Evolutionary conservation across 1,140 invertebrate species (phyloP).

Genomic region (Anadara kagoshimensis): DNA sequence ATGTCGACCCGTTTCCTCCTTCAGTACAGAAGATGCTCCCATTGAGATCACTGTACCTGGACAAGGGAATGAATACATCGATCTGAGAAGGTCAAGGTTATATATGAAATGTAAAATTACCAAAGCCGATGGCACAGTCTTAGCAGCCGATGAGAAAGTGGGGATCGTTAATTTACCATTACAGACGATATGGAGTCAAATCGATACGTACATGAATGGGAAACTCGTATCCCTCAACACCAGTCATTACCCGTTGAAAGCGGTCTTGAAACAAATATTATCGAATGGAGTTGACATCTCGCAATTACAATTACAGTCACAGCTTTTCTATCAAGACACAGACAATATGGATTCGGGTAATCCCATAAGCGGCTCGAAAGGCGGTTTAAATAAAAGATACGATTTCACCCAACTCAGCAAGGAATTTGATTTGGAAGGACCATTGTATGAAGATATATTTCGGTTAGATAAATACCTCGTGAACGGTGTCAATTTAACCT

Average conservation of each 20-base stretch:
- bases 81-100: conserved; percentile 23
- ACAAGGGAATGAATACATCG: conserved; percentile 24
- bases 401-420: conserved; percentile 15
- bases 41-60: conserved; percentile 26
- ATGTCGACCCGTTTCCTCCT: conserved; percentile 16
- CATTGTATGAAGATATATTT: conserved; percentile 14
- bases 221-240: conserved; percentile 34
- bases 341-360: background rate
- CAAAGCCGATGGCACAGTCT: conserved; percentile 17
- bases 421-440: conserved; percentile 26
- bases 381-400: conserved; percentile 16
- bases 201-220: conserved; percentile 39
- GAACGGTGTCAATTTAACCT: conserved; percentile 21
- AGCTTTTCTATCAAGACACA: conserved; percentile 21
- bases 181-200: conserved; percentile 29
- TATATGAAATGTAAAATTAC: conserved; percentile 28
- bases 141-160: conserved; percentile 17
- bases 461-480: conserved; percentile 18
- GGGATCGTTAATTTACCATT: conserved; percentile 25
- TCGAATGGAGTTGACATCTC: conserved; percentile 14
- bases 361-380: background rate
- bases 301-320: conserved; percentile 11
- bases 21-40: conserved; percentile 17
- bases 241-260: conserved; percentile 33
- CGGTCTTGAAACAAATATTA: conserved; percentile 26